Evolutionary conservation across 1,140 invertebrate species (phyloP).

Genomic region (Galleria mellonella): DNA sequence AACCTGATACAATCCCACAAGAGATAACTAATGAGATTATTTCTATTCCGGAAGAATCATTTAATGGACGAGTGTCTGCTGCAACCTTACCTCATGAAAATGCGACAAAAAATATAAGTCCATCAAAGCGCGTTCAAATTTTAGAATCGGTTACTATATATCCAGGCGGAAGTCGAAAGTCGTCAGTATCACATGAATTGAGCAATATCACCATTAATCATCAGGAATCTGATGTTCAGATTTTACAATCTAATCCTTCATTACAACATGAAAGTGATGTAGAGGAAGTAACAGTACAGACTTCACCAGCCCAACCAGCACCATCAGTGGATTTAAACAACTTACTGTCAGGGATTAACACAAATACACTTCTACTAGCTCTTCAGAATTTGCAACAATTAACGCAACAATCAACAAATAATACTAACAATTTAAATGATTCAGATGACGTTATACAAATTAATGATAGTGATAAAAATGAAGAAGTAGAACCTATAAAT

Average conservation of each 20-base stretch:
- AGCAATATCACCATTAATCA: no score
- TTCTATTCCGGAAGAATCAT: slow-evolving; percentile 14
- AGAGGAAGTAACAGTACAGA: not conserved
- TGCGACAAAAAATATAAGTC: slow-evolving; percentile 24
- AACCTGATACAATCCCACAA: slow-evolving; percentile 16
- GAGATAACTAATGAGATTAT: slow-evolving; percentile 28
- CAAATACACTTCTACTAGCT: slow-evolving; percentile 49
- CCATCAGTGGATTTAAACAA: slow-evolving; percentile 35
- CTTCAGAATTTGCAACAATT: slow-evolving; percentile 60
- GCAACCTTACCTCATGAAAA: slow-evolving; percentile 5
- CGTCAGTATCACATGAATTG: no score
- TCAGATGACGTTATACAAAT: slow-evolving; percentile 7
- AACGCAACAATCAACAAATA: slow-evolving; percentile 16
- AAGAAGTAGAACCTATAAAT: slow-evolving; percentile 57
- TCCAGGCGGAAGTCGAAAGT: not conserved
- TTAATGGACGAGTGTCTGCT: not conserved
- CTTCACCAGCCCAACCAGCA: slow-evolving; percentile 4
- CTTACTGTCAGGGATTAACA: slow-evolving; percentile 52
- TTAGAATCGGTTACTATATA: slow-evolving; percentile 30
- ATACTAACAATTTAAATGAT: slow-evolving; percentile 11
- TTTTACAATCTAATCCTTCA: not conserved
- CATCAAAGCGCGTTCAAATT: slow-evolving; percentile 46
- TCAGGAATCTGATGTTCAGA: no score
- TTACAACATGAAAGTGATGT: not conserved
- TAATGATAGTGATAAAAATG: slow-evolving; percentile 5